These are phyloP conservation scores for Mesocentrotus franciscanus DNA, from an alignment of 53 echinoderm and acorn worm species.

Conservation along the genomic window DNA sequence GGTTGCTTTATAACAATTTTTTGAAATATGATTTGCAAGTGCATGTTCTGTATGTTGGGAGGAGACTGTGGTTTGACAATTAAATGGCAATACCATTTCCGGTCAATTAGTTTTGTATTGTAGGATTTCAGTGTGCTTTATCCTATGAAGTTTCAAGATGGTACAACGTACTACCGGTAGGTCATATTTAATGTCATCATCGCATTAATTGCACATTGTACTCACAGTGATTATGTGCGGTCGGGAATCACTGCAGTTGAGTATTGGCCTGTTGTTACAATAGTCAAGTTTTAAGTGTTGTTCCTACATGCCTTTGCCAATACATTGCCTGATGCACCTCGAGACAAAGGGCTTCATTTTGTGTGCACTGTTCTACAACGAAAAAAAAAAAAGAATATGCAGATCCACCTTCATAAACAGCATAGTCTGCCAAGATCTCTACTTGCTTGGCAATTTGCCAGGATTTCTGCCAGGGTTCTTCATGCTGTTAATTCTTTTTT, in stretches of 20 bases:
- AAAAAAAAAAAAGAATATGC: background rate
- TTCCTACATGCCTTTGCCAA: constrained; percentile 23
- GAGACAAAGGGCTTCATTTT: background rate
- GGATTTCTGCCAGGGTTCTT: background rate
- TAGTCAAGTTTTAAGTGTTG: background rate
- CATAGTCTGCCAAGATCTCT: constrained; percentile 24
- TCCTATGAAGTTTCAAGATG: background rate
- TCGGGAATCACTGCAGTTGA: background rate
- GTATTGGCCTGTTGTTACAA: background rate
- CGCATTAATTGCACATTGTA: background rate
- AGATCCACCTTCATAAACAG: background rate
- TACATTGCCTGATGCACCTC: background rate
- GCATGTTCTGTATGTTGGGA: background rate
- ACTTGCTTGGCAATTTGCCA: constrained; percentile 39
- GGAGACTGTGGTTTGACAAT: too few species aligned
- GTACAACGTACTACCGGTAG: background rate
- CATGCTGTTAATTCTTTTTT: constrained; percentile 15
- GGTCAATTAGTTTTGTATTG: too few species aligned
- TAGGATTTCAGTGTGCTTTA: background rate
- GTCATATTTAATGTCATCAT: background rate
- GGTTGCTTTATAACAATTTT: background rate
- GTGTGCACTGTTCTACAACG: constrained; percentile 10
- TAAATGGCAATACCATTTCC: background rate
- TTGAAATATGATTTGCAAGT: background rate
- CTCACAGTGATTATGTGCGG: background rate